Evolutionary conservation across 2,113 vertebrate genomes (phyloP), one percentile per base, ranked within the genome.

Genomic region (Elachura formosa): DNA sequence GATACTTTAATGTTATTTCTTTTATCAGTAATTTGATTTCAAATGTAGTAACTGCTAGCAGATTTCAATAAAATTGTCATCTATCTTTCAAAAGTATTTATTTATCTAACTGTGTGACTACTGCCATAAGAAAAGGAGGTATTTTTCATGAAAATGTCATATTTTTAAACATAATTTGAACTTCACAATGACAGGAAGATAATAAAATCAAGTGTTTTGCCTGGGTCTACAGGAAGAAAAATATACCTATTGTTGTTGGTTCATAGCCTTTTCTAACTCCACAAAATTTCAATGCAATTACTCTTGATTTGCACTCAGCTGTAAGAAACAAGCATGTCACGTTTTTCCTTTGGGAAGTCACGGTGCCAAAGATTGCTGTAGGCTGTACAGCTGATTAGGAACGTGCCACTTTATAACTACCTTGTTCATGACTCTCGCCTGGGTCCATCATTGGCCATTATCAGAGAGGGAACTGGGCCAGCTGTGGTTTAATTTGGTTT

Each of bases 251-350:
- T 21, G 6, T 34, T 90, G 46, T 75, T 82, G 66, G 11, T 72
- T 88, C 5, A 2, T 64, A 69, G 19, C 19, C 34, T 67, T 93
- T 55, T 92, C 10, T 45, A 88, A 62, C 14, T 69, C 33, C 45
- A 62, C 82, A 92, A 85, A 88, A 94, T 90, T 94, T 96, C 71
- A 93, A 58, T 92, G 75, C 62, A 85, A 90, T 96, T 95, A 80
- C 63, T 85, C 82, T 76, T 64, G 63, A 76, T 89, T 91, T 93
- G 58, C 82, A 90, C 71, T 73, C 54, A 73, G 14, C 34, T 75
- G 23, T 58, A 62, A 90, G 90, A 93, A 85, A 45, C 66, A 85
- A 83, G 49, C 24, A 56, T 33, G 78, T 85, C 82, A 90, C 1
- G 2, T 83, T 94, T 94, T 92, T 66, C 34, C 67, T 85, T 85